Evolutionary conservation across 37 sponge, comb jelly and placozoan genomes (phyloP), one percentile per base, ranked within the genome.

Genomic region (Agelas oroides): DNA sequence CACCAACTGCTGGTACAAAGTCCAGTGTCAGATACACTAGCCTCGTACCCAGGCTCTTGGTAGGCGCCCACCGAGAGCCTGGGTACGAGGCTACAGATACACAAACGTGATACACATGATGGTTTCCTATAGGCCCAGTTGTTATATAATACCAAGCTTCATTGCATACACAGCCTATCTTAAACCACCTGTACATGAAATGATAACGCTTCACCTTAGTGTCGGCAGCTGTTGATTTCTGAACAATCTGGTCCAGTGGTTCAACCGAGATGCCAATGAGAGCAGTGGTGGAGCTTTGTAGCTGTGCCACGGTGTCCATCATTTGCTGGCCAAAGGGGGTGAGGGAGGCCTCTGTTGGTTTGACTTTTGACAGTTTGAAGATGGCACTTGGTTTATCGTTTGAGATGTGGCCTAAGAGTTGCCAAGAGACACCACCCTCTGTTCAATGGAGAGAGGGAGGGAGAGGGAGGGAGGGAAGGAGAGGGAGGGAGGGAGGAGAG

Each of bases 351-450:
- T 85, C 86, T 5, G 59, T 53, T 5, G 90, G 78, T 27, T 89
- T 94, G 52, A 88, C 71, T 64, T 90, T 92, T 19, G 89, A 61
- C 0, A 94, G 73, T 59, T 94, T 93, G 89, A 98, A 98, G 24
- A 98, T 96, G 59, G 99, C 99, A 46, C 93, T 92, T 1, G 99
- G 99, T 72, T 98, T 98, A 30, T 92, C 86, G 56, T 98, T 98
- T 64, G 91, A 65, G 12, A 98, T 96, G 85, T 60, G 94, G 18
- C 99, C 99, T 1, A 98, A 79, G 31, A 86, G 81, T 73, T 98
- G 97, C 96, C 96, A 96, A 0, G 87, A 64, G 20, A 92, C 64
- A 1, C 81, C 95, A 39, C 55, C 71, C 27, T 28, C 59, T 46
- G 46, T n/a, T n/a, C n/a, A n/a, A n/a, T n/a, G n/a, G n/a, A n/a